Conservation (phyloP, 2,888 invertebrate genomes). For the Callimorpha dominula region DNA sequence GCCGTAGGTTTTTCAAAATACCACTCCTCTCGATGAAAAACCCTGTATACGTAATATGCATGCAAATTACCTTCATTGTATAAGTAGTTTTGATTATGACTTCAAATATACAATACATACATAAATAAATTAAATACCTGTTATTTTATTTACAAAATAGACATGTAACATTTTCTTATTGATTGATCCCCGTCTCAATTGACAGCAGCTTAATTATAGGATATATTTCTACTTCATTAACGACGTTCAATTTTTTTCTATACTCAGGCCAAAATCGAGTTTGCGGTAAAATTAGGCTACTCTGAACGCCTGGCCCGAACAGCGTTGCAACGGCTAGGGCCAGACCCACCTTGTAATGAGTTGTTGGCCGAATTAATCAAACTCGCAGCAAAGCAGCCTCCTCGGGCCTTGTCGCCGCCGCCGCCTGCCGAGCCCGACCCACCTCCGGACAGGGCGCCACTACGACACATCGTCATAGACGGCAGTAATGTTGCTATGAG, state of each 20-base stretch:
- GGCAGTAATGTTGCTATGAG: slow-evolving; percentile 98
- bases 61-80: too few species aligned
- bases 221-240: not conserved
- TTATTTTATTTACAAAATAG: too few species aligned
- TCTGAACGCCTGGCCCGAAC: slow-evolving; percentile 94
- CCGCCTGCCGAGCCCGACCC: slow-evolving; percentile 70
- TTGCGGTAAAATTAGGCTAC: slow-evolving; percentile 97
- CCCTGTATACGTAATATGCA: too few species aligned
- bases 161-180: too few species aligned
- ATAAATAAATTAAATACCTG: too few species aligned
- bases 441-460: slow-evolving; percentile 73
- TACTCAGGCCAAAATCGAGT: slow-evolving; percentile 91
- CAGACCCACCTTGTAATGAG: slow-evolving; percentile 94
- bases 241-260: slow-evolving; percentile 12
- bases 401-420: slow-evolving; percentile 70
- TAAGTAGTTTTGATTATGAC: too few species aligned
- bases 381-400: slow-evolving; percentile 88
- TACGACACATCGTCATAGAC: slow-evolving; percentile 95
- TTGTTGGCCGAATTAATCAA: slow-evolving; percentile 95
- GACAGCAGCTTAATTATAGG: too few species aligned
- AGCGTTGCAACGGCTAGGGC: slow-evolving; percentile 94
- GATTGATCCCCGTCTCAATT: too few species aligned
- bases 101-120: too few species aligned
- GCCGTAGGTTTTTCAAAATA: too few species aligned
- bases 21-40: too few species aligned